A percentile compares a stretch with the other conserved stretches of the same genome.
These are phyloP conservation scores for Poecile atricapillus DNA, from an alignment of 2,113 vertebrate genomes.

Conservation along the genomic window DNA sequence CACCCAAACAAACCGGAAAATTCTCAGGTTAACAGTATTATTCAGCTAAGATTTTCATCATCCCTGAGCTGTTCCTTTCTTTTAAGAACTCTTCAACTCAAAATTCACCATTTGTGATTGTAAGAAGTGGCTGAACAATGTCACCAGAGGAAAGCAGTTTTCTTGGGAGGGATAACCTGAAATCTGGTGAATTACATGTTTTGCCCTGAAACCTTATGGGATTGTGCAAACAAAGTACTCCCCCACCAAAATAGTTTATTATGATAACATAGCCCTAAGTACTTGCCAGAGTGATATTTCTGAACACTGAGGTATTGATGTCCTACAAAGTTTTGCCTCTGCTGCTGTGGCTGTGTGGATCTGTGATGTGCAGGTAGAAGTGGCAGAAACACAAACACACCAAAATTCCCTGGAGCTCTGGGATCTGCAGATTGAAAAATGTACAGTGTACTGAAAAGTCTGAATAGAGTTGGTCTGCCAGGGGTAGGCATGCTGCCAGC, in stretches of 20 bases:
- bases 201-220: background rate
- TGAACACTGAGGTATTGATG: background rate
- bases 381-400: background rate
- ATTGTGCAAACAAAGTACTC: background rate
- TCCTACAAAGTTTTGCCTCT: background rate
- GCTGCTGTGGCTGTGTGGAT: background rate
- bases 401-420: background rate
- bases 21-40: background rate
- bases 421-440: background rate
- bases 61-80: background rate
- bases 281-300: background rate
- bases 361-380: background rate
- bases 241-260: background rate
- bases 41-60: background rate
- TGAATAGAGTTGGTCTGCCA: background rate
- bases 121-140: background rate
- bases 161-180: background rate
- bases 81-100: background rate
- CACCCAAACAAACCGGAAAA: background rate
- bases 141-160: background rate
- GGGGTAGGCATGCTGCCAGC: rapidly evolving
- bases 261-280: background rate
- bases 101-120: background rate
- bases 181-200: background rate
- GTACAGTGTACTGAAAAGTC: background rate